A percentile compares a stretch with the other conserved stretches of the same genome.
These are phyloP conservation scores for Sylvilagus floridanus DNA, from an alignment of 2,797 vertebrate genomes.

Conservation along the genomic window DNA sequence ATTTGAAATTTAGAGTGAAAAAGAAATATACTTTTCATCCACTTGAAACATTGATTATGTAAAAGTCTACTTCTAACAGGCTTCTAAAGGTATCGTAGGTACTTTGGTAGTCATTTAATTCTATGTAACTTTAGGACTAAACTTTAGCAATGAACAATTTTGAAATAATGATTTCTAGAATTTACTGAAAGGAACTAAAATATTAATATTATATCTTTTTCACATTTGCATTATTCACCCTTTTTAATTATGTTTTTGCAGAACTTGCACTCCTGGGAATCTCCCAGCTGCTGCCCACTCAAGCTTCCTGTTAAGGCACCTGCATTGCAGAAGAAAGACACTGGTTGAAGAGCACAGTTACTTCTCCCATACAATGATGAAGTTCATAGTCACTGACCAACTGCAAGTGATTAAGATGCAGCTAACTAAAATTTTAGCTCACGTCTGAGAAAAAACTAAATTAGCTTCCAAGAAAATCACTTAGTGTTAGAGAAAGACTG, in stretches of 20 bases:
- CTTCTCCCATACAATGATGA: not conserved
- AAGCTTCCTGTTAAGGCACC: not conserved
- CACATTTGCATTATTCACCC: not conserved
- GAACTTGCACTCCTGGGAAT: not conserved
- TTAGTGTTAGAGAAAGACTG: not conserved
- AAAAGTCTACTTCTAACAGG: not conserved
- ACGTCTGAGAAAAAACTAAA: conserved; percentile 37
- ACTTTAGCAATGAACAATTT: not conserved
- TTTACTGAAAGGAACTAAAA: not conserved
- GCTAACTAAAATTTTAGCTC: conserved; percentile 1
- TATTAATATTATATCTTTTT: not conserved
- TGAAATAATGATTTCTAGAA: not conserved
- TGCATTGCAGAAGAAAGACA: not conserved
- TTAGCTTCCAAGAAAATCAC: conserved; percentile 1
- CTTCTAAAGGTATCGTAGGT: not conserved
- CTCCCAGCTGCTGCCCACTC: not conserved
- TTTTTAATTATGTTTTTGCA: not conserved
- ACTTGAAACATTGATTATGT: not conserved
- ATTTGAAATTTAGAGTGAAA: not conserved
- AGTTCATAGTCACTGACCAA: not conserved
- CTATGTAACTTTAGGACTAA: not conserved
- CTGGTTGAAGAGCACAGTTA: not conserved
- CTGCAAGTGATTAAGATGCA: not conserved
- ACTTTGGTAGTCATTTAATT: not conserved
- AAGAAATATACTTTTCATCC: not conserved